These are phyloP conservation scores for Eumacrocentrus americanus DNA, from an alignment of 2,888 invertebrate genomes.

Conservation along the genomic window DNA sequence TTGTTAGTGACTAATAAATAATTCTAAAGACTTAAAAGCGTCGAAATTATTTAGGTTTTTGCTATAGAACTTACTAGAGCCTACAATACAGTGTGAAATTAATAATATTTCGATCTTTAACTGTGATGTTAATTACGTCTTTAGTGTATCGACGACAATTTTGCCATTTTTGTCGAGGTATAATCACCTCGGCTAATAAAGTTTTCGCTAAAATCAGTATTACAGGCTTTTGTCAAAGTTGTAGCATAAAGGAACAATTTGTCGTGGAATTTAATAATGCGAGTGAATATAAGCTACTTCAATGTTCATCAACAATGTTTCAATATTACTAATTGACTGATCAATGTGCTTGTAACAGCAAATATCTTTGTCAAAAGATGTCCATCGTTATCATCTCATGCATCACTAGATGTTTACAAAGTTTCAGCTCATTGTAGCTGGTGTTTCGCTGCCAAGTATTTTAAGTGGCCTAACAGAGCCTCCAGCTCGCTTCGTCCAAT, in stretches of 20 bases:
- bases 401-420: slow-evolving; percentile 3
- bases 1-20: neutral
- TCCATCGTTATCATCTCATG: neutral
- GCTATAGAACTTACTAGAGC: neutral
- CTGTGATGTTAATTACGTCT: neutral
- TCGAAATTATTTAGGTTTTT: neutral
- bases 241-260: neutral
- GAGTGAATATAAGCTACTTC: neutral
- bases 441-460: slow-evolving; percentile 40
- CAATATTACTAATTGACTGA: neutral
- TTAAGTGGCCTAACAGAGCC: slow-evolving; percentile 50
- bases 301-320: neutral
- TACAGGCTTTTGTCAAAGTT: neutral
- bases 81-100: neutral
- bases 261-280: neutral
- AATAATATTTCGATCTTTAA: neutral
- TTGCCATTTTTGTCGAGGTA: neutral
- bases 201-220: neutral
- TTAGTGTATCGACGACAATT: slow-evolving; percentile 6
- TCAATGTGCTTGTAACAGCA: neutral
- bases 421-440: slow-evolving; percentile 18
- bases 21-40: neutral
- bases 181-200: neutral
- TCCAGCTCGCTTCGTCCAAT: slow-evolving; percentile 37
- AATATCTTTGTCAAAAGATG: too few species aligned